Evolutionary conservation across 2,888 invertebrate genomes (phyloP).

Genomic region (Drosophila stalkeri): DNA sequence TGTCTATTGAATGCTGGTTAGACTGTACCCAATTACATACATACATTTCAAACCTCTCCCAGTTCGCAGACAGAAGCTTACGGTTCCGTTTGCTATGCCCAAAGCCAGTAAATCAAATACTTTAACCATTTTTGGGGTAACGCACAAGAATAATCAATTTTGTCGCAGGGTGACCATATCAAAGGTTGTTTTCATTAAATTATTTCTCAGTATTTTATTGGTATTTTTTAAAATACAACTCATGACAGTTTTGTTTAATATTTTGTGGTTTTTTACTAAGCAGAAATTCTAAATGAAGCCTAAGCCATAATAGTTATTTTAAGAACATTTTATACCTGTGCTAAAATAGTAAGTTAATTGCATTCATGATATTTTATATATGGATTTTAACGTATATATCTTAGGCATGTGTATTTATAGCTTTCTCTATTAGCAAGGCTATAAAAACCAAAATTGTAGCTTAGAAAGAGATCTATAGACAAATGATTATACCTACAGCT

Average conservation of each 20-base stretch:
- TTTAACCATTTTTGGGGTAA: neutral
- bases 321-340: neutral
- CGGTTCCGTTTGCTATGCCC: neutral
- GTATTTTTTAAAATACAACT: neutral
- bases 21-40: slow-evolving; percentile 46
- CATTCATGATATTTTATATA: neutral
- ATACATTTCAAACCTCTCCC: neutral
- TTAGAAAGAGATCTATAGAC: neutral
- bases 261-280: neutral
- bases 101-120: slow-evolving; percentile 1
- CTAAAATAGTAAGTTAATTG: neutral
- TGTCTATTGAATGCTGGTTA: slow-evolving; percentile 23
- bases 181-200: neutral
- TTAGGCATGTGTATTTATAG: neutral
- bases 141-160: slow-evolving; percentile 5
- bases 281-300: neutral
- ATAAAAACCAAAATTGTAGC: neutral
- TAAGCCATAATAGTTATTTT: neutral
- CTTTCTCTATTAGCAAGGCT: neutral
- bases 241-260: neutral
- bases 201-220: neutral
- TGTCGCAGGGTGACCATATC: neutral
- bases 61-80: neutral
- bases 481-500: neutral
- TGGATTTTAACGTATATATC: neutral